A percentile compares a stretch with the other conserved stretches of the same genome.
Evolutionary conservation across 30 jellyfish, hydroid and myxozoan species (phyloP).

Genomic region (Pseudorhiza aurosa): DNA sequence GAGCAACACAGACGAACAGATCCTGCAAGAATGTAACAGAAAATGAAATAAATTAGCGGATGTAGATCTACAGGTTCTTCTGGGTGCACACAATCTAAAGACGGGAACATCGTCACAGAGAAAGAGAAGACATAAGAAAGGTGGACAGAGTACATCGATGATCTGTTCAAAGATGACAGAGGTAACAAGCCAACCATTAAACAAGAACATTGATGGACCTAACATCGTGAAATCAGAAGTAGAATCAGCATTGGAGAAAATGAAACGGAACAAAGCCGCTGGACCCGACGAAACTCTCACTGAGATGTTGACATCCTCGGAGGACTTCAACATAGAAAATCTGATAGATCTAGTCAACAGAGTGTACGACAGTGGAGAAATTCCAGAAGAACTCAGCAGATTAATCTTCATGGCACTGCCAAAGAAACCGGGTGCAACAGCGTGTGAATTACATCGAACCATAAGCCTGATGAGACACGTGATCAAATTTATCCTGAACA

Average conservation of each 20-base stretch:
- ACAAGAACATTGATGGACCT: slow-evolving; percentile 8
- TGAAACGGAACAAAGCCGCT: slow-evolving; percentile 2
- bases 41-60: neutral
- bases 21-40: neutral
- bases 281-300: neutral
- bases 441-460: slow-evolving; percentile 16
- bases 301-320: neutral
- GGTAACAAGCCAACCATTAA: neutral
- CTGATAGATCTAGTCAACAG: neutral
- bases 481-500: neutral
- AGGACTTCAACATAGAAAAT: neutral
- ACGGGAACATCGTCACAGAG: slow-evolving; percentile 7
- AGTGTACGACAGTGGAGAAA: neutral
- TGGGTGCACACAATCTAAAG: neutral
- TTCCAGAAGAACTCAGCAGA: slow-evolving; percentile 15
- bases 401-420: slow-evolving; percentile 15
- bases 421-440: slow-evolving; percentile 10
- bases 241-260: neutral
- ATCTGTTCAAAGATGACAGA: slow-evolving; percentile 19
- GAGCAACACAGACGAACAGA: neutral
- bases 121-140: slow-evolving; percentile 24
- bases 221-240: neutral
- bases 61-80: neutral
- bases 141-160: slow-evolving; percentile 25
- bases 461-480: slow-evolving; percentile 27